A percentile compares a stretch with the other conserved stretches of the same genome.
These are phyloP conservation scores for Amphiprion clarkii DNA, from an alignment of 2,797 vertebrate species.

Conservation along the genomic window DNA sequence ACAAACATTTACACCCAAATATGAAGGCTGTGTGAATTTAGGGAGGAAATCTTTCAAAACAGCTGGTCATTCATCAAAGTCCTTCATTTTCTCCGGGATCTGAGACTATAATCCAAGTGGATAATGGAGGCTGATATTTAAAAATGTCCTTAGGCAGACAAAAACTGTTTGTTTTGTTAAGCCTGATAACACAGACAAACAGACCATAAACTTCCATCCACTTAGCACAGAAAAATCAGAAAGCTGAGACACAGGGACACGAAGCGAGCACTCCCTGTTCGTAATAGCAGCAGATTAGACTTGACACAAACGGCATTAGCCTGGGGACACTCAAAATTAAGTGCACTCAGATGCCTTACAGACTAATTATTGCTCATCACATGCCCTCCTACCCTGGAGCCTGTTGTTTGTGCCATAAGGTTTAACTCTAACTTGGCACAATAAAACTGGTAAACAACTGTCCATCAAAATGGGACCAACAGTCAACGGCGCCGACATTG, in stretches of 20 bases:
- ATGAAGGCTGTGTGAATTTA: not conserved
- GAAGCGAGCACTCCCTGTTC: slow-evolving; percentile 26
- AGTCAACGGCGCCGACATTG: not conserved
- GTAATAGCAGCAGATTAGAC: slow-evolving; percentile 8
- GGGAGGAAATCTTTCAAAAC: not conserved
- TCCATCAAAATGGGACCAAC: not conserved
- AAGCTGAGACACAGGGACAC: slow-evolving; percentile 15
- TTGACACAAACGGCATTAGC: slow-evolving; percentile 15
- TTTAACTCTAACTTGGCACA: not conserved
- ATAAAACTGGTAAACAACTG: slow-evolving; percentile 5
- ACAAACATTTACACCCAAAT: slow-evolving; percentile 12
- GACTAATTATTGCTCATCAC: slow-evolving; percentile 31
- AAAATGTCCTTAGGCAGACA: slow-evolving; percentile 4
- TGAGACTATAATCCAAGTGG: slow-evolving; percentile 12
- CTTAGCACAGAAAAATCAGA: slow-evolving; percentile 5
- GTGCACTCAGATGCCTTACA: slow-evolving; percentile 26
- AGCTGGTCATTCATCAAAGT: slow-evolving; percentile 5
- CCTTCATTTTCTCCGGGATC: slow-evolving; percentile 12
- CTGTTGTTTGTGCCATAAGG: not conserved
- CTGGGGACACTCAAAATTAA: slow-evolving; percentile 29
- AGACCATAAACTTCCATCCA: slow-evolving; percentile 18
- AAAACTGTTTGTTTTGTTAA: slow-evolving; percentile 25
- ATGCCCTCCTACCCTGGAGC: slow-evolving; percentile 3
- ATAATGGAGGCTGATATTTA: slow-evolving; percentile 21
- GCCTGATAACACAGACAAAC: slow-evolving; percentile 10